Base-by-base conservation (phyloP, 2,888 invertebrate species). In the Phyllotreta striolata region DNA sequence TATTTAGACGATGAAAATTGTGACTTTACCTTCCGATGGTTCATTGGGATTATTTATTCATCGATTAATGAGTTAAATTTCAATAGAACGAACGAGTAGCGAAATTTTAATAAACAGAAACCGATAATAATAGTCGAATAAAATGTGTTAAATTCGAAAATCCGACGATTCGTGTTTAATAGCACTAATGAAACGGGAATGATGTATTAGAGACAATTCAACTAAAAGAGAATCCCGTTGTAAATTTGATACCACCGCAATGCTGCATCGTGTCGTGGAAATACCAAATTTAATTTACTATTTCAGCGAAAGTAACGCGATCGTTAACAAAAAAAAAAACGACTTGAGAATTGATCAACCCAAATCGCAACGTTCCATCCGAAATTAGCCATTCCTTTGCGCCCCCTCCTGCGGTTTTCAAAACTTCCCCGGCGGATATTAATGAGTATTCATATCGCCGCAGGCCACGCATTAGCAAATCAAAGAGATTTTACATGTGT, bases 361-460 rank as follows among this genome's bases (percentile, higher is more conserved):
- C 24, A 24, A 24, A 4, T n/a, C n/a, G n/a, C n/a, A n/a, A n/a
- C n/a, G n/a, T n/a, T n/a, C n/a, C n/a, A n/a, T n/a, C n/a, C 24
- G 24, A 24, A 24, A 24, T 24, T 24, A 24, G 24, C 2, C 24
- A 24, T 43, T 43, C 43, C 43, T 46, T 35, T 24, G 9, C n/a
- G n/a, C n/a, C n/a, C n/a, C n/a, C 12, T 58, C 47, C 49, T n/a
- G n/a, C 24, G 24, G 24, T 4, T 12, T 58, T 55, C 55, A 62
- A 62, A 62, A 52, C 57, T 62, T 76, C 72, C 70, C 73, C n/a
- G 73, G 60, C 58, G 67, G 70, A 74, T 73, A 74, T 74, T 72
- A 72, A 73, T 72, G 71, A 65, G 70, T 71, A 71, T 73, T 73
- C 73, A 72, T 72, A 73, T 72, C 70, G 70, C 72, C 70, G 37